Conservation (phyloP, 2,797 vertebrate genomes). For the Champsocephalus esox region DNA sequence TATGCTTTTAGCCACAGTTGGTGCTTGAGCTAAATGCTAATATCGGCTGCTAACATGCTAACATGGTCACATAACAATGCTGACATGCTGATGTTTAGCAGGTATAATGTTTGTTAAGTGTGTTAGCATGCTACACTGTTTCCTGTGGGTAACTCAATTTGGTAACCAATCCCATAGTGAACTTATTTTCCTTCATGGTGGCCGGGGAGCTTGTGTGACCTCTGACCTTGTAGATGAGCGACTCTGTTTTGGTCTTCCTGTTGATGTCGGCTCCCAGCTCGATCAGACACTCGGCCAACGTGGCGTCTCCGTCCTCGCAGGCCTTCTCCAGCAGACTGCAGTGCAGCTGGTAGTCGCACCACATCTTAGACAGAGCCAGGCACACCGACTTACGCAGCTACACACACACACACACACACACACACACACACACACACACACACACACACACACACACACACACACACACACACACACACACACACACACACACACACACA, state of each 20-base stretch:
- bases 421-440: too few species aligned
- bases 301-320: constrained; percentile 86
- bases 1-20: neutral
- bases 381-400: constrained; percentile 90
- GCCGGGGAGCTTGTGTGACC: neutral
- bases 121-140: too few species aligned
- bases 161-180: too few species aligned
- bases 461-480: too few species aligned
- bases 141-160: too few species aligned
- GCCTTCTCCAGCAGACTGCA: constrained; percentile 91
- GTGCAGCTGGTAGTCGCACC: constrained; percentile 85
- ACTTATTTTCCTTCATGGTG: too few species aligned
- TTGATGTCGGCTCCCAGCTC: constrained; percentile 92
- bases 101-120: neutral
- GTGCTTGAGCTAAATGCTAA: neutral
- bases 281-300: constrained; percentile 93
- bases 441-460: too few species aligned
- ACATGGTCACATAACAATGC: neutral
- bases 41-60: neutral
- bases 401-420: neutral
- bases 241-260: constrained; percentile 87
- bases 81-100: neutral
- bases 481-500: too few species aligned
- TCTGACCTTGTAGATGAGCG: constrained; percentile 93
- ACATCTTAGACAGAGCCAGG: constrained; percentile 91